These are phyloP conservation scores for Paradoxurus hermaphroditus DNA, from an alignment of 2,113 vertebrate species.

Conservation along the genomic window DNA sequence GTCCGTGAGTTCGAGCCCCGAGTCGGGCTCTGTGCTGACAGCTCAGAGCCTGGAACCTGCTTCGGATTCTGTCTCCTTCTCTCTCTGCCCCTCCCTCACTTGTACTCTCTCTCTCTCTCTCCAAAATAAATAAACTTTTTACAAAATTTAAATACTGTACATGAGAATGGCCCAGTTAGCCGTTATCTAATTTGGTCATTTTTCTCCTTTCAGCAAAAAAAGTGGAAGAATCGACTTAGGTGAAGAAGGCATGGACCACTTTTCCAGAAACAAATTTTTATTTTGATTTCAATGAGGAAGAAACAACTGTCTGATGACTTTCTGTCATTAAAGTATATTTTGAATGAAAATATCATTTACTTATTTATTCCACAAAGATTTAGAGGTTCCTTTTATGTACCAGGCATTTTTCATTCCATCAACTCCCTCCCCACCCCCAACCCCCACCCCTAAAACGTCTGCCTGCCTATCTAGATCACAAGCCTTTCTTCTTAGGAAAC, in stretches of 20 bases:
- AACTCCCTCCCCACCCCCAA: background rate
- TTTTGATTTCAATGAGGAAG: background rate
- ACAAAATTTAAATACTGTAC: background rate
- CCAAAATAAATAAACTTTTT: too few species aligned
- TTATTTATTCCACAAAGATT: conserved; percentile 4
- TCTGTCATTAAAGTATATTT: background rate
- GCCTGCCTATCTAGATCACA: background rate
- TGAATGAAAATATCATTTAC: background rate
- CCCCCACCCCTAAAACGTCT: background rate
- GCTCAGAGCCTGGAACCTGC: too few species aligned
- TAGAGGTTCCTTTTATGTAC: background rate
- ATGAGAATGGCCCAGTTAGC: background rate
- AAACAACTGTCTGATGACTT: background rate
- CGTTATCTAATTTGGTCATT: background rate
- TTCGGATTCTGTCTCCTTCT: too few species aligned
- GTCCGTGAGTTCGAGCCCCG: too few species aligned
- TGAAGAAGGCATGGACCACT: background rate
- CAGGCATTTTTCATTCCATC: background rate
- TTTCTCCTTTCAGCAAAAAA: conserved; percentile 4
- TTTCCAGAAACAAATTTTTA: conserved; percentile 17
- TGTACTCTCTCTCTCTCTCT: too few species aligned
- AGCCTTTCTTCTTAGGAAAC: background rate
- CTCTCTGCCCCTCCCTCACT: too few species aligned
- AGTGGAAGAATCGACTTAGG: background rate
- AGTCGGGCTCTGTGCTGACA: too few species aligned